Evolutionary conservation across 2,113 vertebrate species (phyloP).

Genomic region (Platysteira castanea): DNA sequence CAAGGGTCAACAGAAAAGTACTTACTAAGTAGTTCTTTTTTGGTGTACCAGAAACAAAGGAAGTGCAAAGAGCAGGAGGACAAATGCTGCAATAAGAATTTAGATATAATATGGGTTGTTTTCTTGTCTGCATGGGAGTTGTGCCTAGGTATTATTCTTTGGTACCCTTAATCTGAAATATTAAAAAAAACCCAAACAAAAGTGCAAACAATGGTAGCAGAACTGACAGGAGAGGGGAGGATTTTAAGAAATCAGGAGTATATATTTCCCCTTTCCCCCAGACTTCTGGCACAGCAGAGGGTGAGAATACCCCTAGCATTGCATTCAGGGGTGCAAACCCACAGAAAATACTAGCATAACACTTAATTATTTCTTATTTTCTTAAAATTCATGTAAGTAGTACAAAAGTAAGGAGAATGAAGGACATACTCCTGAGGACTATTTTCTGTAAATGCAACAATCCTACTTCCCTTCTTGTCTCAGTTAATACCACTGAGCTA

Average conservation of each 20-base stretch:
- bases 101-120: background rate
- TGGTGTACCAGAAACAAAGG: background rate
- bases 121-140: background rate
- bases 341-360: background rate
- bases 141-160: background rate
- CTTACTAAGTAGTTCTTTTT: background rate
- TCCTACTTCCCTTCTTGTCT: background rate
- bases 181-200: rapidly evolving
- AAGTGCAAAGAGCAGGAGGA: background rate
- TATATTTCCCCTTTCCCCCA: background rate
- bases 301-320: background rate
- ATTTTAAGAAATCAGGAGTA: background rate
- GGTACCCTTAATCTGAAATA: background rate
- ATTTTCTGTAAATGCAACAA: background rate
- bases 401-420: background rate
- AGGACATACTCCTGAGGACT: background rate
- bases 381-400: background rate
- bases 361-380: background rate
- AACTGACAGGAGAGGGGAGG: rapidly evolving
- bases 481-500: background rate
- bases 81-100: background rate
- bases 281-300: background rate
- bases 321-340: background rate
- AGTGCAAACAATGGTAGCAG: background rate
- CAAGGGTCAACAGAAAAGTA: background rate